Conservation (phyloP, 2,113 vertebrate genomes). For the Mustela nigripes region DNA sequence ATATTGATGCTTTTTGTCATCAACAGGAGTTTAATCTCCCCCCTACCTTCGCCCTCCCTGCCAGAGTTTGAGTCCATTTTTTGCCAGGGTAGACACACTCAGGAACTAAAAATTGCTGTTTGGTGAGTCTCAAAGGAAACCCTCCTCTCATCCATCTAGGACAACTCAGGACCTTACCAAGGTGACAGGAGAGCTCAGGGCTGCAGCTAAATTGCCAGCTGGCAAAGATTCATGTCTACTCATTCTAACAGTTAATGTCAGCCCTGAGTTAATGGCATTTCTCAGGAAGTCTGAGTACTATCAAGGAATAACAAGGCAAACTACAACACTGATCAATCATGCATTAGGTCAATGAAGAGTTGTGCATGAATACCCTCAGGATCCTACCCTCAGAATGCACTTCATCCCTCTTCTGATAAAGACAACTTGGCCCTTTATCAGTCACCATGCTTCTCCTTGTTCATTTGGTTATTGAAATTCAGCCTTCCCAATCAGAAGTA, state of each 20-base stretch:
- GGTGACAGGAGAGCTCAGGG: neutral
- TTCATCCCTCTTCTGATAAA: neutral
- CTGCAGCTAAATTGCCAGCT: neutral
- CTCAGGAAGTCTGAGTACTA: neutral
- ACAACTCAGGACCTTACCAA: neutral
- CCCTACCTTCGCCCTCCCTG: rapidly evolving
- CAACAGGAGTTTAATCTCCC: rapidly evolving
- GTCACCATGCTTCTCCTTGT: neutral
- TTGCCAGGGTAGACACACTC: neutral
- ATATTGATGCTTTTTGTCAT: neutral
- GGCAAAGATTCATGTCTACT: neutral
- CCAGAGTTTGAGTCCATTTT: neutral
- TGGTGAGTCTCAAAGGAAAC: neutral
- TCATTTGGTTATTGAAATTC: neutral
- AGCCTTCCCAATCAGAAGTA: neutral
- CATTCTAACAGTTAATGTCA: neutral
- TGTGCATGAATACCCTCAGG: neutral
- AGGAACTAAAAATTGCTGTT: neutral
- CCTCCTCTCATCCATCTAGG: neutral
- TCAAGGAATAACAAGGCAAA: neutral
- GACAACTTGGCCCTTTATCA: neutral
- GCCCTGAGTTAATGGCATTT: neutral
- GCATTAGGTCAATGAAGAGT: neutral
- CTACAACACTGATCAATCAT: neutral
- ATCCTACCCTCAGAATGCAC: neutral